These are phyloP conservation scores for Harpegnathos saltator DNA, from an alignment of 1,140 invertebrate genomes.

Conservation along the genomic window DNA sequence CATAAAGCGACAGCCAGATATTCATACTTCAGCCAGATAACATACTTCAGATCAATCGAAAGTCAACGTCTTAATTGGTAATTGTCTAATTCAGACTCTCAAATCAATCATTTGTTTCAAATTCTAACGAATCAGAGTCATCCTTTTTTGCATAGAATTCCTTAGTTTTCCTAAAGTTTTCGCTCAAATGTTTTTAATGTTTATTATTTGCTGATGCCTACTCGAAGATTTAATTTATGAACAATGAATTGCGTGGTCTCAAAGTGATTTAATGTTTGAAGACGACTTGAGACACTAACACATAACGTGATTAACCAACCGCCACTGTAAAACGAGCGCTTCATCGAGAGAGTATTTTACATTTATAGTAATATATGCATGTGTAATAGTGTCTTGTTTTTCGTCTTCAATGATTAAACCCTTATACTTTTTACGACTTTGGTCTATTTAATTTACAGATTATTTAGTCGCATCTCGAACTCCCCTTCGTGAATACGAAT, in stretches of 20 bases:
- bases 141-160: not conserved
- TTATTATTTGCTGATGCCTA: conserved; percentile 1
- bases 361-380: conserved; percentile 58
- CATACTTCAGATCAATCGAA: conserved; percentile 10
- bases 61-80: conserved; percentile 37
- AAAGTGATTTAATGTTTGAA: not conserved
- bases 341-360: conserved; percentile 72
- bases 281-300: conserved; percentile 25
- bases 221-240: not conserved
- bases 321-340: conserved; percentile 27
- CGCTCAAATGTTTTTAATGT: not conserved
- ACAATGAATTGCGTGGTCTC: not conserved
- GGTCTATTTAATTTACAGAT: conserved; percentile 67
- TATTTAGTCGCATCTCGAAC: conserved; percentile 40
- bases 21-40: too few species aligned
- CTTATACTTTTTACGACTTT: conserved; percentile 71
- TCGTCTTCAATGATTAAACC: conserved; percentile 44
- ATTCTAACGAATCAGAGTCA: not conserved
- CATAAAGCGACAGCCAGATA: conserved; percentile 38
- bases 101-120: conserved; percentile 9
- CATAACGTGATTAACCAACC: conserved; percentile 41
- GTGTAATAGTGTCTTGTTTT: conserved; percentile 53
- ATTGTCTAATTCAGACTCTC: not conserved
- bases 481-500: conserved; percentile 34
- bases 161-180: not conserved